Evolutionary conservation across 1,140 invertebrate species (phyloP).

Genomic region (Caenorhabditis briggsae): DNA sequence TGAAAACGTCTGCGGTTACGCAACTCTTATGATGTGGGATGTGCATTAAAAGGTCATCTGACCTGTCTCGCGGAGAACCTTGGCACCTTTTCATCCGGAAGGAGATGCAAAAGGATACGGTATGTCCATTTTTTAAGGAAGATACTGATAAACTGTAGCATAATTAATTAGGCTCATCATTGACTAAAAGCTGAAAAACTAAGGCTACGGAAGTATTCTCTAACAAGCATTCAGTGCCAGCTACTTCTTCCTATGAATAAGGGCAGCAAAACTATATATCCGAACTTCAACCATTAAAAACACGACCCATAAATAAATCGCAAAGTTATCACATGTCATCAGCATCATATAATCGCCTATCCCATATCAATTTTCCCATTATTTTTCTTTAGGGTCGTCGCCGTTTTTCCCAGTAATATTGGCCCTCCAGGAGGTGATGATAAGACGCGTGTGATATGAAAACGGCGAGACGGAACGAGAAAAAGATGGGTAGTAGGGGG

Average conservation of each 20-base stretch:
- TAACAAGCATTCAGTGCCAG: no score
- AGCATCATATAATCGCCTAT: constrained; percentile 1
- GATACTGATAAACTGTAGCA: no score
- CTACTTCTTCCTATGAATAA: no score
- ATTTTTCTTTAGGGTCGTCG: constrained; percentile 38
- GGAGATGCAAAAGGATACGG: no score
- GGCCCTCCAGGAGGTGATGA: constrained; percentile 32
- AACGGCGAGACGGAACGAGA: neutral
- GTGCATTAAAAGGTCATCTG: constrained; percentile 42
- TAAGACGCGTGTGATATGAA: constrained; percentile 53
- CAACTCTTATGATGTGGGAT: neutral
- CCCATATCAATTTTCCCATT: constrained; percentile 6
- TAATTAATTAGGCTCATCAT: no score
- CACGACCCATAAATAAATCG: neutral
- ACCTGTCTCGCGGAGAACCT: no score
- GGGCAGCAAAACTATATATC: no score
- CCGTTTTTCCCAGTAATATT: neutral
- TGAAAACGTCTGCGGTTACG: constrained; percentile 12
- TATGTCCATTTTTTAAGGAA: no score
- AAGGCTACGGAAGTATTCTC: no score
- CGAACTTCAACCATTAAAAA: no score
- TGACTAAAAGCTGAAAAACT: no score
- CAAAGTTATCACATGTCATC: neutral
- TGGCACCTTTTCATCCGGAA: no score
- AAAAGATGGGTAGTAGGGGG: neutral